Evolutionary conservation across 37 sponge, comb jelly and placozoan genomes (phyloP).

Genomic region (Agelas oroides): DNA sequence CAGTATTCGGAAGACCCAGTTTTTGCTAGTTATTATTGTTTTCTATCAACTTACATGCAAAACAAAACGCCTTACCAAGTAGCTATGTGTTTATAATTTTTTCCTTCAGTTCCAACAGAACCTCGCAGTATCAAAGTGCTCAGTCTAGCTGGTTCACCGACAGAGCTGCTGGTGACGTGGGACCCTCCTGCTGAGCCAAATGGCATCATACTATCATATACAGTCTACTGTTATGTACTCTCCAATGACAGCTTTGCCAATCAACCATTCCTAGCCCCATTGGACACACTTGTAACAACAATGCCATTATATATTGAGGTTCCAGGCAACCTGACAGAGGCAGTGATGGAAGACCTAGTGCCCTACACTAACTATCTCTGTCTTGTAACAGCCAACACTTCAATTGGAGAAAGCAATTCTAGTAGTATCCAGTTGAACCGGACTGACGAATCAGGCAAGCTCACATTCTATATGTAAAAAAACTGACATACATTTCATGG

Average conservation of each 20-base stretch:
- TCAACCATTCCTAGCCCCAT: no score
- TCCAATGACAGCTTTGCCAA: no score
- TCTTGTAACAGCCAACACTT: background rate
- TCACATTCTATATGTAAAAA: background rate
- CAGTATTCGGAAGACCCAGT: no score
- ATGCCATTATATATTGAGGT: background rate
- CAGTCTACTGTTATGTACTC: background rate
- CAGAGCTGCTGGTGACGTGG: background rate
- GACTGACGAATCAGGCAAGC: constrained; percentile 1
- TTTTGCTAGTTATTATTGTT: no score
- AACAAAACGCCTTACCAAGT: no score
- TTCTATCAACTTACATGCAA: no score
- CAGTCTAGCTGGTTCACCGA: background rate
- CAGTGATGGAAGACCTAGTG: background rate
- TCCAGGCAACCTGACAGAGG: constrained; percentile 1
- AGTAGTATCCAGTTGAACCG: background rate
- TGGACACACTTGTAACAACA: background rate
- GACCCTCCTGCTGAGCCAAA: constrained; percentile 5
- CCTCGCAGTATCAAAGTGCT: background rate
- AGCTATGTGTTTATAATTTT: no score
- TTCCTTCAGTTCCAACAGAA: background rate
- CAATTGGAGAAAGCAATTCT: background rate
- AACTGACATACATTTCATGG: no score
- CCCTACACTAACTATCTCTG: constrained; percentile 7
- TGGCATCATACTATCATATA: background rate